Evolutionary conservation across 2,797 vertebrate genomes (phyloP).

Genomic region (Oryzias sinensis): DNA sequence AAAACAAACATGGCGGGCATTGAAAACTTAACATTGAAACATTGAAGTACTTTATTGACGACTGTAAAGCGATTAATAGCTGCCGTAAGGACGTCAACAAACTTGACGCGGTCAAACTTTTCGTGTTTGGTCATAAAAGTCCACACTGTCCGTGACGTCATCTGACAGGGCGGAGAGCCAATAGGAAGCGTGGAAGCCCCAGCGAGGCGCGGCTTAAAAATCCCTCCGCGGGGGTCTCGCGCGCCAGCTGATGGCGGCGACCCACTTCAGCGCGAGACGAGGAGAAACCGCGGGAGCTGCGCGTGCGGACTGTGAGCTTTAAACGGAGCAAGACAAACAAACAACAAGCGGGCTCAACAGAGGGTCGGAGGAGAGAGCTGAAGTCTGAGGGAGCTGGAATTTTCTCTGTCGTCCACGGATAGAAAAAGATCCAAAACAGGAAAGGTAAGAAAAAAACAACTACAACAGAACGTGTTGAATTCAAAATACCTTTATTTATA

Average conservation of each 20-base stretch:
- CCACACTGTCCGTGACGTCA: constrained; percentile 55
- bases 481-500: too few relatives aligned
- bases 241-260: constrained; percentile 86
- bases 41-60: not conserved
- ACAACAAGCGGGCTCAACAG: too few relatives aligned
- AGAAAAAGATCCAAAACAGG: not conserved
- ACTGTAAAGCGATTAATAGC: not conserved
- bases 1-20: not conserved
- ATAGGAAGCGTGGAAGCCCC: constrained; percentile 75
- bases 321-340: too few relatives aligned
- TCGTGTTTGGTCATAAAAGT: constrained; percentile 52
- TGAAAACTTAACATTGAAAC: not conserved
- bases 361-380: too few relatives aligned
- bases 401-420: constrained; percentile 10
- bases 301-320: constrained; percentile 5
- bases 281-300: constrained; percentile 27
- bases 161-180: constrained; percentile 86
- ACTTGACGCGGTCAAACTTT: constrained; percentile 49
- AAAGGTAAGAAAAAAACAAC: too few relatives aligned
- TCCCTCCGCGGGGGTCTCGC: constrained; percentile 72
- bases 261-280: constrained; percentile 54
- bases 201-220: constrained; percentile 85
- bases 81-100: not conserved
- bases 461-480: too few relatives aligned
- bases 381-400: constrained; percentile 11